Percentiles rank a stretch among this genome's conserved stretches.
phyloP scores from a whole-genome alignment of 1,140 invertebrate genomes.

The Calliopsis andreniformis region DNA sequence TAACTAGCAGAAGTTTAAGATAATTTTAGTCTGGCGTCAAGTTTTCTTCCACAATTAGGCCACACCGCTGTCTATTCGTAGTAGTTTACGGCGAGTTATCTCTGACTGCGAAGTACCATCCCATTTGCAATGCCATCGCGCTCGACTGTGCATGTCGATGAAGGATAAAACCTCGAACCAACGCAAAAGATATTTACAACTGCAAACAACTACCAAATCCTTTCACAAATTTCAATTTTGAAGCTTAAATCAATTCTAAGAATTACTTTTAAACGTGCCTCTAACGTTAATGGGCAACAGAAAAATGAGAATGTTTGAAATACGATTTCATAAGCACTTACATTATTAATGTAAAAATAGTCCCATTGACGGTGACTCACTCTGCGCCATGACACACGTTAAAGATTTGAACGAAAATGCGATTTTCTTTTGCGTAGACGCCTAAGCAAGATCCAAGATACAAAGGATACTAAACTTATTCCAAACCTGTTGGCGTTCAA shows the following conservation, averaged over 20 bases:
- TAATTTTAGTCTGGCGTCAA: not conserved
- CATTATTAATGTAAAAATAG: not conserved
- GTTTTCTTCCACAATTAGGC: constrained; percentile 12
- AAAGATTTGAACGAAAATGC: not conserved
- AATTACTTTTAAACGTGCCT: too few species aligned
- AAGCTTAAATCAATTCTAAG: too few species aligned
- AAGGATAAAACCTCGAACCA: constrained; percentile 13
- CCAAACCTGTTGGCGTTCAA: not conserved
- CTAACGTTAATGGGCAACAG: too few species aligned
- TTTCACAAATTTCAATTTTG: not conserved
- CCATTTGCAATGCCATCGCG: constrained; percentile 50
- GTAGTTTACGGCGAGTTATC: constrained; percentile 37
- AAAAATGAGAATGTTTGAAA: too few species aligned
- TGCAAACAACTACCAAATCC: not conserved
- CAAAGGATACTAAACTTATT: not conserved
- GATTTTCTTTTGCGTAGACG: not conserved
- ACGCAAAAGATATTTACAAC: not conserved
- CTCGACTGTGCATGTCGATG: constrained; percentile 48
- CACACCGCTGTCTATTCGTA: constrained; percentile 8
- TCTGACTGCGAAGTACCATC: constrained; percentile 51
- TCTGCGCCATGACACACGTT: not conserved
- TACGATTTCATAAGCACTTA: not conserved
- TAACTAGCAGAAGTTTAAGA: constrained; percentile 34
- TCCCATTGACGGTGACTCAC: not conserved
- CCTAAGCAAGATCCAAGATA: not conserved